Percentiles rank a stretch among this genome's conserved stretches.
Evolutionary conservation across 2,797 vertebrate species (phyloP).

Genomic region (Sebastes vulpes): DNA sequence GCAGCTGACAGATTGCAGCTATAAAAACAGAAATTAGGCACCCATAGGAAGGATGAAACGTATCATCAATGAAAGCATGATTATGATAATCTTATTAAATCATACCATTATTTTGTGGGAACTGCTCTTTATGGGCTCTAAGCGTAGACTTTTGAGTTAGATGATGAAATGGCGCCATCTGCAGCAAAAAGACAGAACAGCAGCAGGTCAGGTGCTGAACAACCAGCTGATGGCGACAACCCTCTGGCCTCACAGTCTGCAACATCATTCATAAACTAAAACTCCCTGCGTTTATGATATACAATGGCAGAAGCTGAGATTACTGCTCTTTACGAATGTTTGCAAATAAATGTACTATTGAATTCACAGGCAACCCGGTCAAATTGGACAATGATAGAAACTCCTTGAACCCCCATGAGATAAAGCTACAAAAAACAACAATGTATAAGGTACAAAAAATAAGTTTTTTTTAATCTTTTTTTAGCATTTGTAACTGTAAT

Average conservation of each 20-base stretch:
- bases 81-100: constrained; percentile 54
- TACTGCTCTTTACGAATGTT: background rate
- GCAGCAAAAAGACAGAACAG: constrained; percentile 28
- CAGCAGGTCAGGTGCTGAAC: background rate
- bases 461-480: background rate
- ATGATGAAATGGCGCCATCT: constrained; percentile 63
- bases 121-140: background rate
- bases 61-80: constrained; percentile 37
- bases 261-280: background rate
- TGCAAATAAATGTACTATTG: background rate
- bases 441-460: background rate
- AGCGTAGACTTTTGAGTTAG: background rate
- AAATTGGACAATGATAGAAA: background rate
- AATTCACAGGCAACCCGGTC: background rate
- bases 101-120: constrained; percentile 12
- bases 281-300: background rate
- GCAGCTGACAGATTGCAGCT: constrained; percentile 45
- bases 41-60: constrained; percentile 7
- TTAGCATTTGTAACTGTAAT: background rate
- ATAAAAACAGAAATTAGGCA: constrained; percentile 42
- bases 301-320: background rate
- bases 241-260: background rate
- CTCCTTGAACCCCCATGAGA: background rate
- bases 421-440: background rate
- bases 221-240: constrained; percentile 21